phyloP scores from a whole-genome alignment of 2,113 vertebrate genomes.

The Rhinopomastus cyanomelas region DNA sequence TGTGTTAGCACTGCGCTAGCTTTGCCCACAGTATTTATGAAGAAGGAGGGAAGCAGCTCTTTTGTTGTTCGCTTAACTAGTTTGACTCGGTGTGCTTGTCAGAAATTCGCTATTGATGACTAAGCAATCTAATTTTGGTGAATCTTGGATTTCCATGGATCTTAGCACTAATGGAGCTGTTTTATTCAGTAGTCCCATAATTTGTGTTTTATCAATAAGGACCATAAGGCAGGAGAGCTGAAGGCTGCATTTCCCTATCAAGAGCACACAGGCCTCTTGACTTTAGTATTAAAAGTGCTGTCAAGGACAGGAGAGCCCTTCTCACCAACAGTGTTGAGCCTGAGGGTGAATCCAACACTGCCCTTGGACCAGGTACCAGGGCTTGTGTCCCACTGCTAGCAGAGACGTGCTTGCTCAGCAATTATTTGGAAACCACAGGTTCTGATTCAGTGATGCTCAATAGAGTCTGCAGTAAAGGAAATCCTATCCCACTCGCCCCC shows the following conservation, averaged over 20 bases:
- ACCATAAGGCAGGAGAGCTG: background rate
- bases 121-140: background rate
- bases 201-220: background rate
- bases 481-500: background rate
- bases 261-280: background rate
- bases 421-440: background rate
- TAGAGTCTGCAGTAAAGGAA: background rate
- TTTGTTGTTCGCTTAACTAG: background rate
- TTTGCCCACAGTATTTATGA: background rate
- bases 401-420: background rate
- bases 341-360: background rate
- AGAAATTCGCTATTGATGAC: background rate
- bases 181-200: no score
- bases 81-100: background rate
- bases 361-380: background rate
- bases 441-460: slow-evolving; percentile 10
- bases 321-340: background rate
- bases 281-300: background rate
- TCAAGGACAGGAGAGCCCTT: background rate
- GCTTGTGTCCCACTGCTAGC: background rate
- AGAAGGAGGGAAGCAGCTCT: background rate
- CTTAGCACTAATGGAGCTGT: no score
- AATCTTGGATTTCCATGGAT: background rate
- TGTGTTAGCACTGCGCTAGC: background rate
- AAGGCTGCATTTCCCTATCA: background rate